A percentile compares a stretch with the other conserved stretches of the same genome.
Conservation (phyloP, 2,888 invertebrate species). For the Drosophila algonquin region DNA sequence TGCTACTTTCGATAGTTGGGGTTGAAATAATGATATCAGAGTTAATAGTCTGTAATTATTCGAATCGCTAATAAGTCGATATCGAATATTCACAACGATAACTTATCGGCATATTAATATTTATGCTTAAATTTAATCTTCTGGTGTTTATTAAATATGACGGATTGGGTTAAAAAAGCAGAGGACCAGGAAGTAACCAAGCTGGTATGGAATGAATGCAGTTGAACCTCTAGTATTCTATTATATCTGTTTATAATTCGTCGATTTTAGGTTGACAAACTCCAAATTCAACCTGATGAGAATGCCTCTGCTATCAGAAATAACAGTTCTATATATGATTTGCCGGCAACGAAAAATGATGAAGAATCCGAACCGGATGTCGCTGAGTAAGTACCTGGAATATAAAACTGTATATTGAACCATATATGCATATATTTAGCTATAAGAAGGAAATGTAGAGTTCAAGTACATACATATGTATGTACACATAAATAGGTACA, state of each 20-base stretch:
- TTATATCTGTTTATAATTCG: not conserved
- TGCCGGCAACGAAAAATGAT: conserved; percentile 4
- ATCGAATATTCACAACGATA: not conserved
- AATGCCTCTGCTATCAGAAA: not conserved
- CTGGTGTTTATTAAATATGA: conserved; percentile 49
- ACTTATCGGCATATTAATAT: not conserved
- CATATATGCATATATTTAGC: not conserved
- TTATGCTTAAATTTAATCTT: not conserved
- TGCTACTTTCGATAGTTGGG: too few species aligned
- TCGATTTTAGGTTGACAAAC: conserved; percentile 39
- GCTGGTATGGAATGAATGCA: conserved; percentile 60
- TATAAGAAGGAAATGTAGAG: not conserved
- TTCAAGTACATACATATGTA: not conserved
- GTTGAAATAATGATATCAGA: too few species aligned
- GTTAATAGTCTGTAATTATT: too few species aligned
- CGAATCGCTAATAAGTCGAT: not conserved
- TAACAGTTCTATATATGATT: not conserved
- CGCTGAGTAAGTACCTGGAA: conserved; percentile 60
- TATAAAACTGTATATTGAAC: conserved; percentile 1
- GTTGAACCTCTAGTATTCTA: not conserved
- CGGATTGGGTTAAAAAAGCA: conserved; percentile 82
- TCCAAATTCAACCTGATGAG: conserved; percentile 31
- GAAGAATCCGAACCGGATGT: conserved; percentile 74
- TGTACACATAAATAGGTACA: not conserved
- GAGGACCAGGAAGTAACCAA: conserved; percentile 82